Conservation (phyloP, 2,113 vertebrate species). For the Oophaga pumilio region DNA sequence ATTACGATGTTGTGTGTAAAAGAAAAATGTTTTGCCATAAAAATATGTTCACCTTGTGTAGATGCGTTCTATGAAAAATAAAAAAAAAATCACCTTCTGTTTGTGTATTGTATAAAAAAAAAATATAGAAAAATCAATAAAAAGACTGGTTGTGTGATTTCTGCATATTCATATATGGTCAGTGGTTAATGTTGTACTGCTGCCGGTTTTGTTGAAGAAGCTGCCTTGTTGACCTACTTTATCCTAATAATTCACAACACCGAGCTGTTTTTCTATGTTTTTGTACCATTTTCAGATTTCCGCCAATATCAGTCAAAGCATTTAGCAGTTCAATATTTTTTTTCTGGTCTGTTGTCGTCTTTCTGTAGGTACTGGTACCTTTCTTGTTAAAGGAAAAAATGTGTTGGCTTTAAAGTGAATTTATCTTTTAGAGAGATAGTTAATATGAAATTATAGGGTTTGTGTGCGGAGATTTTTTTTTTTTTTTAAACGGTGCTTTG, state of each 20-base stretch:
- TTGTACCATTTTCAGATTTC: conserved; percentile 72
- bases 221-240: conserved; percentile 74
- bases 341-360: conserved; percentile 73
- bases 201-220: conserved; percentile 83
- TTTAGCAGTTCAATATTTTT: conserved; percentile 90
- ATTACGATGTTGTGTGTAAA: conserved; percentile 75
- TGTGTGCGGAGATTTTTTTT: conserved; percentile 90
- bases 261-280: conserved; percentile 70
- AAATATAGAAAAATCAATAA: conserved; percentile 9
- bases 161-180: conserved; percentile 84
- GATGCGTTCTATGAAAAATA: conserved; percentile 72
- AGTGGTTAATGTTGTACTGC: conserved; percentile 90
- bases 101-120: conserved; percentile 83
- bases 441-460: conserved; percentile 91
- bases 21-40: conserved; percentile 76
- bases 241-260: conserved; percentile 64
- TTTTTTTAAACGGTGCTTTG: conserved; percentile 93
- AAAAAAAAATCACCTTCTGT: conserved; percentile 83
- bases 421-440: conserved; percentile 91
- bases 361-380: conserved; percentile 98
- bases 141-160: conserved; percentile 81
- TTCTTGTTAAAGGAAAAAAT: conserved; percentile 76
- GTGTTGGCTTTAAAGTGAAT: conserved; percentile 97
- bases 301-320: conserved; percentile 81
- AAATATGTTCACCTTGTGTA: conserved; percentile 89